A percentile compares a stretch with the other conserved stretches of the same genome.
Conservation (phyloP, 2,113 vertebrate genomes). For the Thunnus thynnus region DNA sequence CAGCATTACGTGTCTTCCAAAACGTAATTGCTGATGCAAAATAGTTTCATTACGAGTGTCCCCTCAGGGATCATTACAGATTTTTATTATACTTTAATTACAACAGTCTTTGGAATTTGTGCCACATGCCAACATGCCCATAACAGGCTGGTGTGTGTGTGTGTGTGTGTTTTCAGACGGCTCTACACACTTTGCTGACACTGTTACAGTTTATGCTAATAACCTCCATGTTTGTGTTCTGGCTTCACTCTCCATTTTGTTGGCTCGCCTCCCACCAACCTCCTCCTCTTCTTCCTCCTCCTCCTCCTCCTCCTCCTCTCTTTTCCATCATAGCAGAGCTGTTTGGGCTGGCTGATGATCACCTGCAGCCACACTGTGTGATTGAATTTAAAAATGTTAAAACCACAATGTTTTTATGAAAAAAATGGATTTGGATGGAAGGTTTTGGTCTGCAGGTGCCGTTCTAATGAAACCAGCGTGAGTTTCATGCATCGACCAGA, state of each 20-base stretch:
- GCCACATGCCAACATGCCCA: background rate
- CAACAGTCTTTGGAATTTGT: background rate
- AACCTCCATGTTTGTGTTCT: constrained; percentile 33
- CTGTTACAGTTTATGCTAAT: constrained; percentile 29
- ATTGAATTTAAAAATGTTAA: background rate
- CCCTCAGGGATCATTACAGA: background rate
- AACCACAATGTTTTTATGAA: background rate
- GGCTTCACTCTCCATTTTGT: background rate
- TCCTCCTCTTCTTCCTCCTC: background rate
- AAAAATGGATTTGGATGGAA: background rate
- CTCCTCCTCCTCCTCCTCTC: constrained; percentile 9
- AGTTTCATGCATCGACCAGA: too few relatives aligned
- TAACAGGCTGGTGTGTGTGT: background rate
- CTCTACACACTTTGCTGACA: constrained; percentile 18
- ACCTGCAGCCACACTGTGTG: background rate
- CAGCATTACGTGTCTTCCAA: background rate
- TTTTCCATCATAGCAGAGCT: constrained; percentile 35
- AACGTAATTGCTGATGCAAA: background rate
- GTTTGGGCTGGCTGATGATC: constrained; percentile 12
- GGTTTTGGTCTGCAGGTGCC: too few relatives aligned
- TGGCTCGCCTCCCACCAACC: constrained; percentile 15
- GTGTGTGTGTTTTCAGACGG: constrained; percentile 8
- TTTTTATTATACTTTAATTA: background rate
- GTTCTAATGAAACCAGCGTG: too few relatives aligned
- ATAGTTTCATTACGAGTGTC: background rate